Conservation (phyloP, 2,888 invertebrate genomes). For the Machimus rusticus region DNA sequence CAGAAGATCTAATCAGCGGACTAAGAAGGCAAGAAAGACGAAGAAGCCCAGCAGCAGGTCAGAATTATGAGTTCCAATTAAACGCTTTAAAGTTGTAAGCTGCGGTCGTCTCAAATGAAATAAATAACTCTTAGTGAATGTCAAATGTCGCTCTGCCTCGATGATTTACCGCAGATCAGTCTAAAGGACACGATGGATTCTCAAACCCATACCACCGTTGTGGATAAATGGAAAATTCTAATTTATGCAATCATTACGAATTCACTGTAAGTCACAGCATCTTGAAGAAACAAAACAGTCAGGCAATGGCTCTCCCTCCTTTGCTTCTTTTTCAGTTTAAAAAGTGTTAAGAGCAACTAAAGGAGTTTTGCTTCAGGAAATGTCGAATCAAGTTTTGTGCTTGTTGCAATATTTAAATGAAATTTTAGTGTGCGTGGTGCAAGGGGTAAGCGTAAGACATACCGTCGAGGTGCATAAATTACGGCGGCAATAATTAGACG, state of each 20-base stretch:
- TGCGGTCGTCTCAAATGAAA: background rate
- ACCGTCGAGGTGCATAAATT: background rate
- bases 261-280: background rate
- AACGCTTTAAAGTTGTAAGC: background rate
- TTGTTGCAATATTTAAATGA: background rate
- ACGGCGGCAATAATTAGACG: background rate
- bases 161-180: background rate
- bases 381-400: background rate
- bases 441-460: background rate
- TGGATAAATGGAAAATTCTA: background rate
- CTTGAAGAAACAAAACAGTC: background rate
- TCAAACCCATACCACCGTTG: background rate
- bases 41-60: background rate
- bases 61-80: conserved; percentile 17
- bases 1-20: background rate
- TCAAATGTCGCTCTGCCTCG: background rate
- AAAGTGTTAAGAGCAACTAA: background rate
- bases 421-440: background rate
- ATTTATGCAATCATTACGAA: background rate
- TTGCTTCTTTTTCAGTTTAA: background rate
- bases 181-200: background rate
- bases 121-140: background rate
- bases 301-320: background rate
- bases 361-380: background rate
- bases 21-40: background rate